phyloP scores from a whole-genome alignment of 2,888 invertebrate genomes.

The Globia sparganii region DNA sequence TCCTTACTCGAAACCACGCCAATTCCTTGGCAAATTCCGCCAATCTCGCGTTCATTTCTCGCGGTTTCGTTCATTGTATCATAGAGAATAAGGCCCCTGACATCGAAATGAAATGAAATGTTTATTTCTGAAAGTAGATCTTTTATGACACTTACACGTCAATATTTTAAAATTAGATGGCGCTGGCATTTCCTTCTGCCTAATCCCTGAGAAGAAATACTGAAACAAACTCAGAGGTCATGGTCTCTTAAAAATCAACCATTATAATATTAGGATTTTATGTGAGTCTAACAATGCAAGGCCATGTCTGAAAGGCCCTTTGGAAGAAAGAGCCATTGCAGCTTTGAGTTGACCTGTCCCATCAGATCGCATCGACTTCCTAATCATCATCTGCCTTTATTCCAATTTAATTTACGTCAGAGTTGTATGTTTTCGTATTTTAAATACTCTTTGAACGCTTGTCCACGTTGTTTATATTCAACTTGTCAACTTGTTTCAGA shows the following conservation, averaged over 20 bases:
- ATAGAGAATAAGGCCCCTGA: too few species aligned
- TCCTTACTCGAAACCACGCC: too few species aligned
- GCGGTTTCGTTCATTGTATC: too few species aligned
- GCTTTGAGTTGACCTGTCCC: background rate
- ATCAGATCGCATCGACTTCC: background rate
- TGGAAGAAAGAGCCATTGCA: background rate
- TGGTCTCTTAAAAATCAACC: too few species aligned
- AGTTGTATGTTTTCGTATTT: background rate
- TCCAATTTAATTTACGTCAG: background rate
- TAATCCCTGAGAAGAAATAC: too few species aligned
- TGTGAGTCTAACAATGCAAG: background rate
- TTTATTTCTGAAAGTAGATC: too few species aligned
- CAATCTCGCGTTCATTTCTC: too few species aligned
- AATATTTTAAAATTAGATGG: too few species aligned
- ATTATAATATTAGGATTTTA: background rate
- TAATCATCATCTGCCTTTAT: background rate
- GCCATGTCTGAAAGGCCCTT: background rate
- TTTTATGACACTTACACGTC: too few species aligned
- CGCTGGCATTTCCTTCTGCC: background rate
- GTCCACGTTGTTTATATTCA: background rate
- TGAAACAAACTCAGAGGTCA: too few species aligned
- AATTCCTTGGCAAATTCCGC: too few species aligned
- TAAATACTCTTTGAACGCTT: background rate
- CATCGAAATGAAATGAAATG: too few species aligned
- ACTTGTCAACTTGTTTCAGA: background rate